Percentiles rank a stretch among this genome's conserved stretches.
Conservation (phyloP, 2,888 invertebrate species). For the Panopea generosa region DNA sequence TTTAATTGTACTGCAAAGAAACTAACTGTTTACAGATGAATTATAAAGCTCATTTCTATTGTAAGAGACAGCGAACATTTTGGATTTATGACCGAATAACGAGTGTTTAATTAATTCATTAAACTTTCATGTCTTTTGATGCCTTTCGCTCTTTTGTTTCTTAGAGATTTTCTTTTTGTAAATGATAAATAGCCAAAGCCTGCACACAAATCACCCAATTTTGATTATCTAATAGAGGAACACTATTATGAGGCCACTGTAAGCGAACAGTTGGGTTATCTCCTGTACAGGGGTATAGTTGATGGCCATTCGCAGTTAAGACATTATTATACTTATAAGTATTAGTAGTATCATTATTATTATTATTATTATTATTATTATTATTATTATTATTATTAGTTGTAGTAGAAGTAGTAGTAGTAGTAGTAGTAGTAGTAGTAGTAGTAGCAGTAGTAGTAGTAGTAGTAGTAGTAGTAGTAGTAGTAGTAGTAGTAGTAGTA, state of each 20-base stretch:
- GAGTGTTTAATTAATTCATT: slow-evolving; percentile 64
- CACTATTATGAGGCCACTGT: not conserved
- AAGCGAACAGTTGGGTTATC: too few species aligned
- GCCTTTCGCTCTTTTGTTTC: slow-evolving; percentile 50
- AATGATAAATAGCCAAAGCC: slow-evolving; percentile 48
- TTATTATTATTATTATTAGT: too few species aligned
- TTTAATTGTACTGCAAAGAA: too few species aligned
- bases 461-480: slow-evolving; percentile 2
- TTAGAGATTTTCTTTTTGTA: slow-evolving; percentile 27
- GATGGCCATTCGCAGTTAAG: too few species aligned
- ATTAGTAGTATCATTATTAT: too few species aligned
- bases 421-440: not conserved
- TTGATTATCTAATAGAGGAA: slow-evolving; percentile 41
- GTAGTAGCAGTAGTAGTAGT: not conserved
- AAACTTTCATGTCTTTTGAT: slow-evolving; percentile 58
- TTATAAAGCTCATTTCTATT: too few species aligned
- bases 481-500: not conserved
- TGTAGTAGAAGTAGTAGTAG: not conserved
- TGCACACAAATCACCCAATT: slow-evolving; percentile 43
- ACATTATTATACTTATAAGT: too few species aligned
- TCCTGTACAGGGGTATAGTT: too few species aligned
- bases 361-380: too few species aligned
- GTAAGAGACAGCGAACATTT: too few species aligned
- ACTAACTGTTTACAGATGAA: too few species aligned
- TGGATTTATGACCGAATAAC: slow-evolving; percentile 52